Evolutionary conservation across 1,140 invertebrate species (phyloP).

Genomic region (Neoseiulus cucumeris): DNA sequence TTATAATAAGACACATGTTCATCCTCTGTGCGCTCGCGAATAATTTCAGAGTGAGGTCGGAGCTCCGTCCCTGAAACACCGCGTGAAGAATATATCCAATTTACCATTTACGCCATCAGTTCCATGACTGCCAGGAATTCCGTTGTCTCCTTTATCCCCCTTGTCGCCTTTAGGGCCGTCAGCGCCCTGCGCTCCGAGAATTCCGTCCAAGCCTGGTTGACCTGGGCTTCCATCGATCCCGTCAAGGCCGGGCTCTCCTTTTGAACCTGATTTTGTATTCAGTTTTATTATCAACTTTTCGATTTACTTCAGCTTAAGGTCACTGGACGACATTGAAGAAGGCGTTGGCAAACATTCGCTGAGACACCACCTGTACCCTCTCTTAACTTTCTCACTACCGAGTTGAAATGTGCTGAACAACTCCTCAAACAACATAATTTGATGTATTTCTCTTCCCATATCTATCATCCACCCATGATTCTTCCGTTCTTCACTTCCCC

Average conservation of each 20-base stretch:
- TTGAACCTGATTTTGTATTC: background rate
- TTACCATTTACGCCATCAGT: background rate
- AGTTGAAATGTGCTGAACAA: background rate
- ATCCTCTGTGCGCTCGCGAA: no score
- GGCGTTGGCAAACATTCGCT: background rate
- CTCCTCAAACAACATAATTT: background rate
- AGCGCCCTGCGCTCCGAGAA: background rate
- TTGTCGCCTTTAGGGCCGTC: background rate
- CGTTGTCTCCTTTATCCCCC: background rate
- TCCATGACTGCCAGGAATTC: background rate
- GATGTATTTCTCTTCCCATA: background rate
- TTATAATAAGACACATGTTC: no score
- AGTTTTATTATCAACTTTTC: background rate
- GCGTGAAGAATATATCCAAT: no score
- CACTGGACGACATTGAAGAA: background rate
- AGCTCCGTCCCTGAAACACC: no score
- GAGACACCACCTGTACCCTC: background rate
- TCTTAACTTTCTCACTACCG: background rate
- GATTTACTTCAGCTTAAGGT: background rate
- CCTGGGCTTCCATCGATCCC: background rate
- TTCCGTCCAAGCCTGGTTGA: background rate
- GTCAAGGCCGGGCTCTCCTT: background rate
- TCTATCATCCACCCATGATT: background rate
- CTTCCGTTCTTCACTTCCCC: background rate
- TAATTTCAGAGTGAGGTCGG: no score